These are phyloP conservation scores for Keiferia lycopersicella DNA, from an alignment of 2,888 invertebrate species.

Conservation along the genomic window DNA sequence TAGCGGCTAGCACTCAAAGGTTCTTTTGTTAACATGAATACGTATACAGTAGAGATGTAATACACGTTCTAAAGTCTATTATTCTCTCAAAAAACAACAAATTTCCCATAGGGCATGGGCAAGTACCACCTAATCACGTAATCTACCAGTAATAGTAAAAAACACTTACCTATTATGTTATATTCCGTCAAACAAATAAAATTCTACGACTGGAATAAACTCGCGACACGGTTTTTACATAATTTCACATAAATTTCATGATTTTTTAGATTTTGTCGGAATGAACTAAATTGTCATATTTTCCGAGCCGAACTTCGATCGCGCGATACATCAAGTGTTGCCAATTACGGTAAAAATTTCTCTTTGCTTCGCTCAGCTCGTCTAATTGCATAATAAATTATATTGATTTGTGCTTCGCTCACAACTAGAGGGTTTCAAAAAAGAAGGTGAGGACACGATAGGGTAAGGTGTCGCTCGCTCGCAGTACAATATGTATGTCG, in stretches of 20 bases:
- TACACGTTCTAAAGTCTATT: not conserved
- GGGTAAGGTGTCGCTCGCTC: no score
- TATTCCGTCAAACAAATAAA: not conserved
- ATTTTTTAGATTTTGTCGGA: constrained; percentile 2
- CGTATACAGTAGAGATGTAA: not conserved
- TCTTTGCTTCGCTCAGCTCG: no score
- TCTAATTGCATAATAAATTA: no score
- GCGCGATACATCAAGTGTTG: no score
- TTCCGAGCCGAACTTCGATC: no score
- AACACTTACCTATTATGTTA: not conserved
- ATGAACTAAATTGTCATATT: not conserved
- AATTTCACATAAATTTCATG: constrained; percentile 8
- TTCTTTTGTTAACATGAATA: not conserved
- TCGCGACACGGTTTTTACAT: constrained; percentile 7
- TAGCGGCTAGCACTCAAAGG: not conserved
- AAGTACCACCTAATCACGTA: not conserved
- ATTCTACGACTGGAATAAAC: not conserved
- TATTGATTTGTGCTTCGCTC: no score
- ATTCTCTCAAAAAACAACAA: constrained; percentile 8
- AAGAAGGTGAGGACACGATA: no score
- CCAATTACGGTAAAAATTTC: no score
- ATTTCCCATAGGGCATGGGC: not conserved
- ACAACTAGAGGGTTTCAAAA: no score
- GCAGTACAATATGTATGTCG: no score
- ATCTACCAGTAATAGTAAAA: not conserved